A percentile compares a stretch with the other conserved stretches of the same genome.
phyloP scores from a whole-genome alignment of 2,113 vertebrate genomes.

The Myanophis thanlyinensis region DNA sequence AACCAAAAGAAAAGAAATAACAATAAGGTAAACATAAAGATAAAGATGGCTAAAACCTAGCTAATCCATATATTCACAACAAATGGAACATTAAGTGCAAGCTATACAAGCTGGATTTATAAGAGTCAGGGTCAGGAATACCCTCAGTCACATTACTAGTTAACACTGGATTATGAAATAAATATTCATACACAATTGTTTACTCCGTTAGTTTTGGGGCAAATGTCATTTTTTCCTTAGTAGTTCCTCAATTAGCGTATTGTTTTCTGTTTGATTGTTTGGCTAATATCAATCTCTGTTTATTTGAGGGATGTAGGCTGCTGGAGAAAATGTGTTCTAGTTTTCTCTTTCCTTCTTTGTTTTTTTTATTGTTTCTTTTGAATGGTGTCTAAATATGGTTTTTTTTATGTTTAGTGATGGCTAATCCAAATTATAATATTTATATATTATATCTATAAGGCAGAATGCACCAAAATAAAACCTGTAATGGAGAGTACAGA shows the following conservation, averaged over 20 bases:
- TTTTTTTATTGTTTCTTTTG: neutral
- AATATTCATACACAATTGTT: neutral
- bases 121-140: neutral
- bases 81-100: neutral
- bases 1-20: neutral
- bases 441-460: neutral
- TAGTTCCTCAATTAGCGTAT: neutral
- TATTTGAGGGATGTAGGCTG: neutral
- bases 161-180: neutral
- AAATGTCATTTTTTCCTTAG: neutral
- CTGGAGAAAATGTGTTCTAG: neutral
- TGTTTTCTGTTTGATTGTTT: neutral
- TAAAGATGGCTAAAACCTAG: neutral
- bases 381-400: neutral
- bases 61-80: neutral
- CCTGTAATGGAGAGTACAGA: neutral
- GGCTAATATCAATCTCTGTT: neutral
- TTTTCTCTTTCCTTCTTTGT: neutral
- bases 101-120: neutral
- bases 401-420: neutral
- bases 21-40: neutral
- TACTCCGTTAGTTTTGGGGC: neutral
- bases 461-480: neutral
- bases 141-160: neutral
- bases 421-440: neutral